These are phyloP conservation scores for Unio pictorum DNA, from an alignment of 2,888 invertebrate genomes.

Conservation along the genomic window DNA sequence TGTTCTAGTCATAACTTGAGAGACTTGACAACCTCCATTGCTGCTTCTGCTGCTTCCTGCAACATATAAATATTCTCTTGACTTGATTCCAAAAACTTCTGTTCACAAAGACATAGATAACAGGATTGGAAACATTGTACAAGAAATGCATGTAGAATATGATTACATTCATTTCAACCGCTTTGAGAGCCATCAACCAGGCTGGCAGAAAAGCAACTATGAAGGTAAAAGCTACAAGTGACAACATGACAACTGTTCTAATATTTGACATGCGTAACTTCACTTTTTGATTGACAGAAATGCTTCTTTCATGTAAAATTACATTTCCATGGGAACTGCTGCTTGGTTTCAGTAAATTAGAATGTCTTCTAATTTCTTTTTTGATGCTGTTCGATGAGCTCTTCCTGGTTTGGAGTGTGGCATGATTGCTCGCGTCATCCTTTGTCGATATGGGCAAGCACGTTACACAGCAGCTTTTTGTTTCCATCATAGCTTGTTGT, in stretches of 20 bases:
- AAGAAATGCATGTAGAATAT: slow-evolving; percentile 67
- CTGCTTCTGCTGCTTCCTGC: slow-evolving; percentile 1
- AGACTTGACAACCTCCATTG: no score
- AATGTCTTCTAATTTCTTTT: slow-evolving; percentile 7
- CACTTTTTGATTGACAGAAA: no score
- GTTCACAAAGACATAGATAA: slow-evolving; percentile 68
- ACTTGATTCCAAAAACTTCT: slow-evolving; percentile 2
- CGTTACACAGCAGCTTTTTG: no score
- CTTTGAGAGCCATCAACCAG: slow-evolving; percentile 54
- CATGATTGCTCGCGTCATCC: no score
- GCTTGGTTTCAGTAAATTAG: no score
- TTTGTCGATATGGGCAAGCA: no score
- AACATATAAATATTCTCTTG: not conserved
- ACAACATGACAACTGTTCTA: slow-evolving; percentile 65
- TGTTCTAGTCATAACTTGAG: no score
- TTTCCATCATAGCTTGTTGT: no score
- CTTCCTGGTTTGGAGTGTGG: no score
- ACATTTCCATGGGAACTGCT: no score
- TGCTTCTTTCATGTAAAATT: no score
- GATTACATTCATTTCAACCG: slow-evolving; percentile 41
- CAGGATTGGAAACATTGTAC: slow-evolving; percentile 66
- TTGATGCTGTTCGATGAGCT: no score
- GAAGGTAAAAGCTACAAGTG: slow-evolving; percentile 64
- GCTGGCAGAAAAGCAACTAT: slow-evolving; percentile 66
- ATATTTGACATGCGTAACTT: slow-evolving; percentile 51